A percentile compares a stretch with the other conserved stretches of the same genome.
These are phyloP conservation scores for Luscinia luscinia DNA, from an alignment of 2,797 vertebrate genomes.

Conservation along the genomic window DNA sequence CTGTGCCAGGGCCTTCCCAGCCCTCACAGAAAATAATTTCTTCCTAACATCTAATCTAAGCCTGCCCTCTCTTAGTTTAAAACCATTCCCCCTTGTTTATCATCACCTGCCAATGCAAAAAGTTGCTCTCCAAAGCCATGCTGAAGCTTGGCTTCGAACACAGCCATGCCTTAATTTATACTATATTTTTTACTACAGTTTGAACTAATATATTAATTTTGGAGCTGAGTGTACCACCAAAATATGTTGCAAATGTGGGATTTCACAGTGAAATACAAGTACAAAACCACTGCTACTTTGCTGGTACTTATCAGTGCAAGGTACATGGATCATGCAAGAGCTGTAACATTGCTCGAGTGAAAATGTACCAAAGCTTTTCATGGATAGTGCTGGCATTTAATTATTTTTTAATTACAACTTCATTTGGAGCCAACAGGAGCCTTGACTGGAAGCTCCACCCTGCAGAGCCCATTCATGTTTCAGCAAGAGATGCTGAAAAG, in stretches of 20 bases:
- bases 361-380: neutral
- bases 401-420: slow-evolving; percentile 17
- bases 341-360: neutral
- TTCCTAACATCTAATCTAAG: neutral
- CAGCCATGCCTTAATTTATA: neutral
- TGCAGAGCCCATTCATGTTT: neutral
- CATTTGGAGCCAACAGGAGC: neutral
- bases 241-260: neutral
- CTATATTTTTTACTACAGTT: neutral
- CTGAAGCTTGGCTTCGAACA: neutral
- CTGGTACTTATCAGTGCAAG: neutral
- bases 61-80: neutral
- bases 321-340: neutral
- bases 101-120: neutral
- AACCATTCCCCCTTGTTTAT: neutral
- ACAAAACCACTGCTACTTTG: neutral
- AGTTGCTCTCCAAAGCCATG: neutral
- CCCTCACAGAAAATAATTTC: neutral
- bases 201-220: neutral
- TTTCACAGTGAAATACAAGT: neutral
- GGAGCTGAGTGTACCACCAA: neutral
- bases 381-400: neutral
- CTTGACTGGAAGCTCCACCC: neutral
- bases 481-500: neutral
- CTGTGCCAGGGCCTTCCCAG: neutral